Evolutionary conservation across 2,113 vertebrate species (phyloP), one percentile per base, ranked within the genome.

Genomic region (Tangachromis dhanisi): DNA sequence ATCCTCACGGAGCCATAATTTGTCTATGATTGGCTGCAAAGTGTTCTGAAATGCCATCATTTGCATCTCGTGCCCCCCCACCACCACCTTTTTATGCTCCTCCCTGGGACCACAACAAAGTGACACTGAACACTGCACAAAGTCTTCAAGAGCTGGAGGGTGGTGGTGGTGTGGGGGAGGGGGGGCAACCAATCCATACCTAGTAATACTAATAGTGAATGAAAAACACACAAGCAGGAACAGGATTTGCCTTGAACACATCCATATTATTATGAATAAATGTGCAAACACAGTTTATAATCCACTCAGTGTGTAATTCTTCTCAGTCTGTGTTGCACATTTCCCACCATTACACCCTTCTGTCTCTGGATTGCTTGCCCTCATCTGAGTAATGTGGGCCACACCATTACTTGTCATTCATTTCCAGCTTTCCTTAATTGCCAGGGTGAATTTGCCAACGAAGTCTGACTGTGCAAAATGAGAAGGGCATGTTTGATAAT

Each of bases 391-490:
- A 89, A 78, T 86, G 83, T 66, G 89, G 81, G 82, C 85, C 66
- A 81, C 83, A 81, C 86, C 89, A 88, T 84, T 85, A 89, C 91
- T 89, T 92, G 97, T 97, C 97, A 97, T 97, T 98, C 97, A 98
- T 97, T 97, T 97, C 95, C 96, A 96, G 97, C 93, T 97, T 96
- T 97, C 97, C 96, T 97, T 97, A 98, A 98, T 98, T 98, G 97
- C 96, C 95, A 96, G 97, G 97, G 97, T 97, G 97, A 97, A 92
- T 88, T 97, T 97, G 97, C 97, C 97, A 97, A 96, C 96, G 97
- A 97, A 97, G 97, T 97, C 97, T 96, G 95, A 97, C 97, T 98
- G 97, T 97, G 97, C 97, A 97, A 97, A 98, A 98, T 97, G 97
- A 98, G 97, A 97, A 97, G 96, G 97, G 97, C 96, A 97, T 97